Evolutionary conservation across 2,888 invertebrate species (phyloP), one percentile per base, ranked within the genome.

Genomic region (Drosophila melanosoma): DNA sequence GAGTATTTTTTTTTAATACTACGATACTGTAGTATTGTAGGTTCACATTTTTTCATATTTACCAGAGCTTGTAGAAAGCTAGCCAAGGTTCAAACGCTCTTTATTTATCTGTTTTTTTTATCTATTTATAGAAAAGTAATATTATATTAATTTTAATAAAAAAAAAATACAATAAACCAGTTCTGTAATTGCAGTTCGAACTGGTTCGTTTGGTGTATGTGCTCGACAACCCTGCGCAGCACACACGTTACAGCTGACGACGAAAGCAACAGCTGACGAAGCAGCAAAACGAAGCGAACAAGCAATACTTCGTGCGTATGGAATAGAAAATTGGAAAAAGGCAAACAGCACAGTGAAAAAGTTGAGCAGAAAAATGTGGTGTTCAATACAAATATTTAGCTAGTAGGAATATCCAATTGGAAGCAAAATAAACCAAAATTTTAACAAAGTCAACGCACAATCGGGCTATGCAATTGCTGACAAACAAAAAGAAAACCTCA

Each of bases 241-340:
- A 71, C 76, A 78, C 69, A 75, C 64, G 67, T 48, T 75, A 77
- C 79, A 80, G 79, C 79, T 80, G 79, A 80, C 79, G 49, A 79
- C 79, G 73, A 79, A 76, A 74, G 81, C 77, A 80, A 80, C 79
- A 80, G 79, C 79, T 80, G 79, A 80, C 79, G 81, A 80, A 70
- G 69, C 73, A 76, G 80, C 79, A 80, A 64, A 62, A 76, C 77
- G 79, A 78, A 78, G 60, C 67, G 81, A 79, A 48, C 59, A 81
- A 81, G 77, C 59, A 76, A 76, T 61, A 77, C 81, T 80, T 80
- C 79, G 79, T 81, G 77, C 79, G 81, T 79, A 76, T 76, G 76
- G 77, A 80, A 79, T 66, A 77, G 74, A 80, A 80, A 79, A 83
- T 77, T 83, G 78, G 84, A 71, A 80, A 79, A 79, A 79, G 64